Evolutionary conservation across 2,888 invertebrate genomes (phyloP).

Genomic region (Orthosia gracilis): DNA sequence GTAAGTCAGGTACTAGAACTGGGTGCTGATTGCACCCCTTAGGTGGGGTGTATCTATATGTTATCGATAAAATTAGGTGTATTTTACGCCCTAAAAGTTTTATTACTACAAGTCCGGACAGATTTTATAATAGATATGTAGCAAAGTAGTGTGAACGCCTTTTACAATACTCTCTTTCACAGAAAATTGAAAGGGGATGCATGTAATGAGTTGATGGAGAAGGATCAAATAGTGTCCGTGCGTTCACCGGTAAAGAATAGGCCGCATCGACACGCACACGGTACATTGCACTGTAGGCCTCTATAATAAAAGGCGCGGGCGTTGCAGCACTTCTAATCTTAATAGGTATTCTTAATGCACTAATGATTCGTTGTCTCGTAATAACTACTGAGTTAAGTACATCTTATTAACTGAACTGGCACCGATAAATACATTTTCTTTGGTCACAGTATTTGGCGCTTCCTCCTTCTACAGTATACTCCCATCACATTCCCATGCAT

Average conservation of each 20-base stretch:
- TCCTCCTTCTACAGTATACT: not conserved
- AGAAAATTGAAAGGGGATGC: no score
- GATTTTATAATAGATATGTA: no score
- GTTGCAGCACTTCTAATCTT: not conserved
- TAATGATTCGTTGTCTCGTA: not conserved
- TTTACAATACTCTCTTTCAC: no score
- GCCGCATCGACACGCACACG: not conserved
- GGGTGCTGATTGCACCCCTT: no score
- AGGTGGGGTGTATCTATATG: no score
- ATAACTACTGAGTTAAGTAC: not conserved
- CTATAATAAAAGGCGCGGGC: not conserved
- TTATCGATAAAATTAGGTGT: no score
- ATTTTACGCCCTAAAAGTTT: no score
- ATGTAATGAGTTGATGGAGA: not conserved
- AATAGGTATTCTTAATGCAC: not conserved
- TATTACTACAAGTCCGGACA: no score
- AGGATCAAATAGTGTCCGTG: no score
- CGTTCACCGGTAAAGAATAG: not conserved
- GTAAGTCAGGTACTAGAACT: no score
- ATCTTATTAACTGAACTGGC: constrained; percentile 8
- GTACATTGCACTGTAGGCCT: not conserved
- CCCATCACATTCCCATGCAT: not conserved
- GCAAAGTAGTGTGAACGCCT: no score
- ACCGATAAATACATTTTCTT: constrained; percentile 29
- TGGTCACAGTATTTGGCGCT: constrained; percentile 9